phyloP scores from a whole-genome alignment of 2,113 vertebrate species.

The Chaetorhynchus papuensis region DNA sequence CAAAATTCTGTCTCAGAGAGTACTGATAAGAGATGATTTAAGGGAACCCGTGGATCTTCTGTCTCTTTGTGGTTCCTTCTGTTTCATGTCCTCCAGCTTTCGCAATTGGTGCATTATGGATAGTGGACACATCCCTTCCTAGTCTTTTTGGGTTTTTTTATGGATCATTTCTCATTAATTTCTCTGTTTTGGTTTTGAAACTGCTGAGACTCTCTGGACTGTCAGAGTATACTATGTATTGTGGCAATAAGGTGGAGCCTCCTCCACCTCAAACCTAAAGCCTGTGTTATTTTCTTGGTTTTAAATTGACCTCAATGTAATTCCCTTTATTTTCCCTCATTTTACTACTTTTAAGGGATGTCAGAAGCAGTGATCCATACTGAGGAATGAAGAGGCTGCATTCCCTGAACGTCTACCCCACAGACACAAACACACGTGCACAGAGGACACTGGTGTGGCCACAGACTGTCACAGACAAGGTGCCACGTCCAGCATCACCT shows the following conservation, averaged over 20 bases:
- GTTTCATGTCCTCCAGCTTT: background rate
- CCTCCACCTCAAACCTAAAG: background rate
- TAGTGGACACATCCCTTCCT: background rate
- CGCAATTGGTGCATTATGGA: background rate
- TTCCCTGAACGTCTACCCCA: background rate
- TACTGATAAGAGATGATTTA: background rate
- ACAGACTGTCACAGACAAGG: background rate
- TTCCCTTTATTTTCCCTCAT: background rate
- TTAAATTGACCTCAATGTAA: background rate
- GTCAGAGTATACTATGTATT: background rate
- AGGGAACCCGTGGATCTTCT: accelerated
- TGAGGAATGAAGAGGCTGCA: background rate
- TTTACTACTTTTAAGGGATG: background rate
- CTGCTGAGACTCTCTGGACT: background rate
- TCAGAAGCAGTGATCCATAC: background rate
- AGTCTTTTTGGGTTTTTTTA: background rate
- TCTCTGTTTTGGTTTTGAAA: background rate
- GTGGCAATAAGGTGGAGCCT: background rate
- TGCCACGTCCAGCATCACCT: background rate
- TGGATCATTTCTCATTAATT: background rate
- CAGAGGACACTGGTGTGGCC: background rate
- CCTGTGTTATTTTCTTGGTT: background rate
- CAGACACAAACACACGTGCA: too few relatives aligned
- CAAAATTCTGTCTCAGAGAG: background rate
- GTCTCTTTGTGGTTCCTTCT: background rate